Conservation (phyloP, 2,113 vertebrate genomes). For the Pelobates fuscus region DNA sequence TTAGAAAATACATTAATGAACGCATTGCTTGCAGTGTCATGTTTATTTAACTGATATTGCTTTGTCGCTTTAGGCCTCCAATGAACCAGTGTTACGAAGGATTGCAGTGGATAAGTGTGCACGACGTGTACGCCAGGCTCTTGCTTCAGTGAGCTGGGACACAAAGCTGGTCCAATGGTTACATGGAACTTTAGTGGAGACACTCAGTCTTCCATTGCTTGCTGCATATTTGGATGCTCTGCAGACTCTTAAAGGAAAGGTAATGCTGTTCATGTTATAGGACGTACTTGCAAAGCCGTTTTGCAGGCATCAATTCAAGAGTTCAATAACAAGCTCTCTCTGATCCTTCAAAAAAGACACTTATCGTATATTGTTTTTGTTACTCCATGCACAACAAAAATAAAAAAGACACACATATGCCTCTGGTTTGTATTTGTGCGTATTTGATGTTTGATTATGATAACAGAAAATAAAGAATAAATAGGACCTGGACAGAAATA, state of each 20-base stretch:
- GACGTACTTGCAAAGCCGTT: background rate
- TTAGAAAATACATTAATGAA: too few relatives aligned
- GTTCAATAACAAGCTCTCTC: too few relatives aligned
- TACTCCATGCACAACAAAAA: too few relatives aligned
- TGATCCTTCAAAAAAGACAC: too few relatives aligned
- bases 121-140: slow-evolving; percentile 87
- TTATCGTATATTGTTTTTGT: too few relatives aligned
- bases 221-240: slow-evolving; percentile 94
- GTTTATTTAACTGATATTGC: too few relatives aligned
- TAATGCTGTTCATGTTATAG: slow-evolving; percentile 52
- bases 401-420: too few relatives aligned
- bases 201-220: slow-evolving; percentile 89
- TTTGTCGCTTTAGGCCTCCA: slow-evolving; percentile 74
- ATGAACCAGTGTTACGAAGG: slow-evolving; percentile 89
- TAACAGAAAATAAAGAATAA: background rate
- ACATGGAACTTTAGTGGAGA: slow-evolving; percentile 89
- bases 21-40: too few relatives aligned
- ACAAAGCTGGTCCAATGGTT: slow-evolving; percentile 94
- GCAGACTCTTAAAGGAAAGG: slow-evolving; percentile 97
- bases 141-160: slow-evolving; percentile 93
- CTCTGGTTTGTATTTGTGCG: too few relatives aligned
- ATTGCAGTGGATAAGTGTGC: slow-evolving; percentile 95
- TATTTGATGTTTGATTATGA: background rate
- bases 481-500: background rate
- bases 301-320: too few relatives aligned